phyloP scores from a whole-genome alignment of 2,113 vertebrate species.

The Rhea pennata region DNA sequence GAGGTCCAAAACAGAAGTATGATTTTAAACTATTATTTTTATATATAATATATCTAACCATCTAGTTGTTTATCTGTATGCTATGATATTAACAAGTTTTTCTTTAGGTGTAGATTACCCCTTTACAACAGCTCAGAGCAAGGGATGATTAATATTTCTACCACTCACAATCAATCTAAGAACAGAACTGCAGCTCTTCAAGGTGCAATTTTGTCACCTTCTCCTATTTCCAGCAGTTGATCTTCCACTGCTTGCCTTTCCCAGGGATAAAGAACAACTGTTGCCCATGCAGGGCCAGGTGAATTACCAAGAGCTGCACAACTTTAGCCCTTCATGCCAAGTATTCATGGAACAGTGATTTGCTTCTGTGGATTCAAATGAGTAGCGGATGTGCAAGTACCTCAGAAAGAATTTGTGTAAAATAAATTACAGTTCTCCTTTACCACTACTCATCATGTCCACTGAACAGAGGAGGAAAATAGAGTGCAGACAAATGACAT shows the following conservation, averaged over 20 bases:
- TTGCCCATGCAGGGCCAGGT: background rate
- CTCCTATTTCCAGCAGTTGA: background rate
- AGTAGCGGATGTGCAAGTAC: background rate
- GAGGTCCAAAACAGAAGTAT: conserved; percentile 8
- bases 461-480: background rate
- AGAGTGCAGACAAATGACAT: background rate
- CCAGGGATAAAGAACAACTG: background rate
- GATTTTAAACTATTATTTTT: conserved; percentile 9
- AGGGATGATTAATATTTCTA: background rate
- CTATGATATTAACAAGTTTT: background rate
- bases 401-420: background rate
- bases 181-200: background rate
- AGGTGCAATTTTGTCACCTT: background rate
- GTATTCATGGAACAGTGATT: background rate
- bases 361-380: background rate
- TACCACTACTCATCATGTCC: background rate
- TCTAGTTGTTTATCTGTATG: background rate
- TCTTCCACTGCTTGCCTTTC: background rate
- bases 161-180: background rate
- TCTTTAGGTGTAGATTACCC: background rate
- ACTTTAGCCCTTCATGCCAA: background rate
- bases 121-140: background rate
- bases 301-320: background rate
- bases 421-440: background rate
- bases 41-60: background rate